Evolutionary conservation across 1,140 invertebrate species (phyloP).

Genomic region (Sminthurinus signatus): DNA sequence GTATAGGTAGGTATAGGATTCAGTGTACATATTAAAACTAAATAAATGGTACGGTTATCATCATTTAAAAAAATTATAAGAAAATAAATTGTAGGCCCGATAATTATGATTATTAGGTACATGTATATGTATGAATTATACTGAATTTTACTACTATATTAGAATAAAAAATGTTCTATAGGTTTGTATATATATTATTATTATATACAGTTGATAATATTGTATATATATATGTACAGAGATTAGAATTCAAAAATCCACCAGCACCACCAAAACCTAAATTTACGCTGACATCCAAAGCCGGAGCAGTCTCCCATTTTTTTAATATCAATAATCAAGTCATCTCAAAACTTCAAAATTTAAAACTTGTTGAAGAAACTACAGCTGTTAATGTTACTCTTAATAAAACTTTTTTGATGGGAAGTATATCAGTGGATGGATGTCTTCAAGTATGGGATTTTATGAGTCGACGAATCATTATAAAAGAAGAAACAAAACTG

Average conservation of each 20-base stretch:
- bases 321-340: not conserved
- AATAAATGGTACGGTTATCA: too few species aligned
- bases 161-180: too few species aligned
- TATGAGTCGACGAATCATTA: not conserved
- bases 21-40: too few species aligned
- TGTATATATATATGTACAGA: not conserved
- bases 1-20: too few species aligned
- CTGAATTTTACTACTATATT: too few species aligned
- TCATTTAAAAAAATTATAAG: too few species aligned
- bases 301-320: not conserved
- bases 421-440: not conserved
- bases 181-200: too few species aligned
- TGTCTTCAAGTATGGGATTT: constrained; percentile 1
- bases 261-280: constrained; percentile 2
- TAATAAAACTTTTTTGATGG: not conserved
- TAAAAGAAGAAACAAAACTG: not conserved
- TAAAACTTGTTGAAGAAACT: not conserved
- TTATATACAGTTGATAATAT: too few species aligned
- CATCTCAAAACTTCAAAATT: not conserved
- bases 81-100: too few species aligned
- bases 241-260: not conserved
- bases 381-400: not conserved
- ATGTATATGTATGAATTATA: too few species aligned
- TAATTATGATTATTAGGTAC: too few species aligned
- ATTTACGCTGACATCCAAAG: constrained; percentile 1